A percentile compares a stretch with the other conserved stretches of the same genome.
Conservation (phyloP, 2,797 vertebrate species). For the Amphiprion clarkii region DNA sequence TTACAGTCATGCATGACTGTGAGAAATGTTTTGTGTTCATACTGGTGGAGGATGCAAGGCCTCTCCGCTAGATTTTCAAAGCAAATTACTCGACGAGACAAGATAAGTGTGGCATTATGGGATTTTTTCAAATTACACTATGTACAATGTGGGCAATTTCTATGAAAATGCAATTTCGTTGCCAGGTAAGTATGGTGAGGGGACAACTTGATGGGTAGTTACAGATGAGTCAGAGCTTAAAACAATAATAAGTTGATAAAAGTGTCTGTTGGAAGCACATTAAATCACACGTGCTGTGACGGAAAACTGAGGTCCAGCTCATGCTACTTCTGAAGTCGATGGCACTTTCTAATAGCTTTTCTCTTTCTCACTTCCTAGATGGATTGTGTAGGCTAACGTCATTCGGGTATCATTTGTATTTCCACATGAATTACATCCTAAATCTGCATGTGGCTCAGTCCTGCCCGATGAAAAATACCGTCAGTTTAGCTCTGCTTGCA, state of each 20-base stretch:
- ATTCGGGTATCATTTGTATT: slow-evolving; percentile 78
- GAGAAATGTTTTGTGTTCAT: slow-evolving; percentile 61
- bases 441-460: slow-evolving; percentile 32
- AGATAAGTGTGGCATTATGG: slow-evolving; percentile 23
- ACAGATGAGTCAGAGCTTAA: slow-evolving; percentile 42
- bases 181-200: slow-evolving; percentile 11
- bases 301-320: slow-evolving; percentile 12
- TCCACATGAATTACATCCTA: slow-evolving; percentile 61
- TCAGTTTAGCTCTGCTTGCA: slow-evolving; percentile 54
- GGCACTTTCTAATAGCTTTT: slow-evolving; percentile 46
- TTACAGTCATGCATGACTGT: slow-evolving; percentile 56
- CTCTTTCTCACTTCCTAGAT: slow-evolving; percentile 66
- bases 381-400: slow-evolving; percentile 62
- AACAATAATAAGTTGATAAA: slow-evolving; percentile 38
- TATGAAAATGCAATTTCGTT: slow-evolving; percentile 36
- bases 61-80: slow-evolving; percentile 68
- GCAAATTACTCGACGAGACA: slow-evolving; percentile 54
- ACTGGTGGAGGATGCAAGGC: slow-evolving; percentile 41
- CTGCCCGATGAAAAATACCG: slow-evolving; percentile 48
- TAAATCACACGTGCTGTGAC: slow-evolving; percentile 26
- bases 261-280: slow-evolving; percentile 16
- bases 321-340: slow-evolving; percentile 39
- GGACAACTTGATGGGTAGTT: slow-evolving; percentile 21
- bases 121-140: slow-evolving; percentile 37
- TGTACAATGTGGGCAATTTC: slow-evolving; percentile 22